A percentile compares a stretch with the other conserved stretches of the same genome.
phyloP scores from a whole-genome alignment of 2,113 vertebrate genomes.

The Lepidothrix coronata region DNA sequence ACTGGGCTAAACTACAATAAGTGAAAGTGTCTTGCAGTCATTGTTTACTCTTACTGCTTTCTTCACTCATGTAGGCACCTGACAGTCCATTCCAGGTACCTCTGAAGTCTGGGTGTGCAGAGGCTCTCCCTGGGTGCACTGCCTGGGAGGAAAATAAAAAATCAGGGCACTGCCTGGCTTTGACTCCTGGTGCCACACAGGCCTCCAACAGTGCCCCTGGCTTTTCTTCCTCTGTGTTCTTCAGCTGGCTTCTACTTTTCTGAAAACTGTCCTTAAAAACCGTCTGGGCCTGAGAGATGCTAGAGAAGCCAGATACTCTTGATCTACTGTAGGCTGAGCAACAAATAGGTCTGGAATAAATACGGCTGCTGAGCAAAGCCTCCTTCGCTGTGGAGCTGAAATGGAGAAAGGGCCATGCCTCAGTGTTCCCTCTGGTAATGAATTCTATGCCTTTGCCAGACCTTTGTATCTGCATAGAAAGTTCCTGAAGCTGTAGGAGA shows the following conservation, averaged over 20 bases:
- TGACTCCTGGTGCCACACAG: accelerated
- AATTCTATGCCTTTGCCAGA: not conserved
- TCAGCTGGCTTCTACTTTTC: not conserved
- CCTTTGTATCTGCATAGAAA: not conserved
- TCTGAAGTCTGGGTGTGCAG: not conserved
- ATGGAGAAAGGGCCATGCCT: not conserved
- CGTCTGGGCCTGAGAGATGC: not conserved
- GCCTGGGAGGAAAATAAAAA: not conserved
- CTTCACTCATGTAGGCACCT: accelerated
- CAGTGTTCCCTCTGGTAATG: not conserved
- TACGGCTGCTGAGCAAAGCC: not conserved
- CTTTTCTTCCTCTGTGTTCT: not conserved
- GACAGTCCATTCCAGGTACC: not conserved
- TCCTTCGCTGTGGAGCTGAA: not conserved
- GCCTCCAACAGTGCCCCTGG: not conserved
- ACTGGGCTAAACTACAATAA: accelerated
- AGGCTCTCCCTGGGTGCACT: not conserved
- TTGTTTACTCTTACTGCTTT: not conserved
- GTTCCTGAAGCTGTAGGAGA: not conserved
- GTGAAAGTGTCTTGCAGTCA: not conserved
- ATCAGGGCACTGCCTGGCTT: not conserved
- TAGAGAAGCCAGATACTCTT: not conserved
- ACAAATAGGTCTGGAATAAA: not conserved
- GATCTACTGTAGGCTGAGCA: not conserved
- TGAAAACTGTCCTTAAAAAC: not conserved